Percentiles rank a stretch among this genome's conserved stretches.
Conservation (phyloP, 2,113 vertebrate species). For the Cervus canadensis region DNA sequence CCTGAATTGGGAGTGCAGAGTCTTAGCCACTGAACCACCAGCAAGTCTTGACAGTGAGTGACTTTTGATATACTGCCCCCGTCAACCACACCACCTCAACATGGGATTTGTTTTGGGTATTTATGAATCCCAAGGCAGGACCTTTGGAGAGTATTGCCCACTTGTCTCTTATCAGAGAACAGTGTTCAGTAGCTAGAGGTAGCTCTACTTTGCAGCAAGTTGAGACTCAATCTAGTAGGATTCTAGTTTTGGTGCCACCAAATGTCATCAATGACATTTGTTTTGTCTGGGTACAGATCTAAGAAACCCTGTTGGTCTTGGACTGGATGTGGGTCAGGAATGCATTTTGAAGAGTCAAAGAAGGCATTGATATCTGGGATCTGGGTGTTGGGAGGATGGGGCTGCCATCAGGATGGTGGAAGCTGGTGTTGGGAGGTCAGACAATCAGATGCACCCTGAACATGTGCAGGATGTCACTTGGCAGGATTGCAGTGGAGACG, state of each 20-base stretch:
- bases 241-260: neutral
- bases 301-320: neutral
- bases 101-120: neutral
- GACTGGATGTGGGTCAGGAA: neutral
- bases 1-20: neutral
- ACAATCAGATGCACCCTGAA: accelerated
- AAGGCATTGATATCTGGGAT: neutral
- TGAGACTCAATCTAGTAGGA: neutral
- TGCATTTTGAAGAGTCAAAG: neutral
- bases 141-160: neutral
- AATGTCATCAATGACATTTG: neutral
- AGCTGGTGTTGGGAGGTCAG: too few relatives aligned
- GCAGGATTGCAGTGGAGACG: neutral
- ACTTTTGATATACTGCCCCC: neutral
- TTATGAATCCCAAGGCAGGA: neutral
- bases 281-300: neutral
- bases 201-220: neutral
- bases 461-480: neutral
- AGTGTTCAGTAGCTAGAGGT: neutral
- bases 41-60: neutral
- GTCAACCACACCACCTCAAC: neutral
- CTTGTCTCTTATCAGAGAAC: neutral
- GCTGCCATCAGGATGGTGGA: neutral
- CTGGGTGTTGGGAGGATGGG: neutral
- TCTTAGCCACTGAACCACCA: neutral